A percentile compares a stretch with the other conserved stretches of the same genome.
Conservation (phyloP, 1,140 invertebrate species). For the Bombus huntii region DNA sequence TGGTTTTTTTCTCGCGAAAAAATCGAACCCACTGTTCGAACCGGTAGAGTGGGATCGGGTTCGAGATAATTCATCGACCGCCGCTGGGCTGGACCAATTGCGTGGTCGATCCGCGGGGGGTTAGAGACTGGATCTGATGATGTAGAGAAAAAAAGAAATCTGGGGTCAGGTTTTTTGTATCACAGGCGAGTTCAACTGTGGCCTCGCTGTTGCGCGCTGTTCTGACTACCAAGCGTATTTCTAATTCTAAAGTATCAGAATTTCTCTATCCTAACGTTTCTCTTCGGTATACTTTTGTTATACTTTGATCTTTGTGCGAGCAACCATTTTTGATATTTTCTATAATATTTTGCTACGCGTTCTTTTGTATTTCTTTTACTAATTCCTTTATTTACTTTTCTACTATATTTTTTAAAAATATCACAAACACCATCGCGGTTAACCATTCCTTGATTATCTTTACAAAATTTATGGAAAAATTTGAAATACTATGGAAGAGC, state of each 20-base stretch:
- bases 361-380: no score
- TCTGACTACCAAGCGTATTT: not conserved
- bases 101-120: conserved; percentile 16
- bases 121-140: not conserved
- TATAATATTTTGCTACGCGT: no score
- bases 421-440: no score
- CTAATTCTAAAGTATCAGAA: not conserved
- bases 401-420: no score
- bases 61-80: conserved; percentile 48
- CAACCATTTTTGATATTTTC: no score
- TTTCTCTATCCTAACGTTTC: not conserved
- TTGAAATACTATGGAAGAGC: no score
- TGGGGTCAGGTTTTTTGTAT: conserved; percentile 23
- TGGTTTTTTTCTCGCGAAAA: conserved; percentile 55
- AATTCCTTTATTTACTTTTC: no score
- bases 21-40: conserved; percentile 16
- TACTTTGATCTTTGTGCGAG: no score
- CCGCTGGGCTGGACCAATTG: conserved; percentile 29
- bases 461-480: no score
- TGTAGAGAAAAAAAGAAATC: not conserved
- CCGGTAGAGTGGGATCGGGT: conserved; percentile 47
- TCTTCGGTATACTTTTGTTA: no score
- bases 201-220: not conserved
- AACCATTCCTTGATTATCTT: accelerated
- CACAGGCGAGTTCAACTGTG: not conserved